These are phyloP conservation scores for Clytia hemisphaerica DNA, from an alignment of 30 jellyfish, hydroid and myxozoan genomes.

Conservation along the genomic window DNA sequence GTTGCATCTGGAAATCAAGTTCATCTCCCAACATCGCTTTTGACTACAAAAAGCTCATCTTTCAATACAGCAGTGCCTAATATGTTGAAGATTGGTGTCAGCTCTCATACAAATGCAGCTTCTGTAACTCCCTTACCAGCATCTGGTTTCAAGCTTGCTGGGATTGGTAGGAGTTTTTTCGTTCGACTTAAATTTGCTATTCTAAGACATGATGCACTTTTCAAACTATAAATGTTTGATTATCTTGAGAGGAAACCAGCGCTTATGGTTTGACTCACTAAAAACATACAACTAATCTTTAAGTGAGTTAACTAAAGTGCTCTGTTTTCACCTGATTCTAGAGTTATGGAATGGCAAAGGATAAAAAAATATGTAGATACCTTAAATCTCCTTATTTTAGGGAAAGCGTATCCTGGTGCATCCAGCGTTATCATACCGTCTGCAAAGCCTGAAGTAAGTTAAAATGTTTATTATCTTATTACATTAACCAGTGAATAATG, in stretches of 20 bases:
- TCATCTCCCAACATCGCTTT: conserved; percentile 43
- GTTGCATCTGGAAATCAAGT: conserved; percentile 74
- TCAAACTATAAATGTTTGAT: too few species aligned
- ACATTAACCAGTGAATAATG: conserved; percentile 12
- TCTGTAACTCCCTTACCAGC: conserved; percentile 31
- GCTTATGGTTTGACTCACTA: too few species aligned
- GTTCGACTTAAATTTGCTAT: too few species aligned
- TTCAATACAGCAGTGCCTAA: conserved; percentile 56
- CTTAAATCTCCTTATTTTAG: conserved; percentile 13
- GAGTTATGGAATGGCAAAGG: too few species aligned
- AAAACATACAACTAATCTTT: too few species aligned
- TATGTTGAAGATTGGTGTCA: conserved; percentile 63
- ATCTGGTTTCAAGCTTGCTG: conserved; percentile 35
- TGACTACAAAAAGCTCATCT: conserved; percentile 17
- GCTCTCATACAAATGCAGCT: conserved; percentile 6
- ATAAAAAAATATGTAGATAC: too few species aligned
- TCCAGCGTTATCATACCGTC: conserved; percentile 67
- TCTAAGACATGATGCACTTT: too few species aligned
- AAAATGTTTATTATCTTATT: too few species aligned
- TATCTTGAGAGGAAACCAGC: too few species aligned
- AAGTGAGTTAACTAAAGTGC: too few species aligned
- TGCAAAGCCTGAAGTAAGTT: conserved; percentile 43
- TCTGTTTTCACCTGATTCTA: too few species aligned
- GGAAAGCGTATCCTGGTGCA: conserved; percentile 59
- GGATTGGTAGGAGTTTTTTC: conserved; percentile 24